Percentiles rank a stretch among this genome's conserved stretches.
phyloP scores from a whole-genome alignment of 2,888 invertebrate species.

The Aphidoletes aphidimyza region DNA sequence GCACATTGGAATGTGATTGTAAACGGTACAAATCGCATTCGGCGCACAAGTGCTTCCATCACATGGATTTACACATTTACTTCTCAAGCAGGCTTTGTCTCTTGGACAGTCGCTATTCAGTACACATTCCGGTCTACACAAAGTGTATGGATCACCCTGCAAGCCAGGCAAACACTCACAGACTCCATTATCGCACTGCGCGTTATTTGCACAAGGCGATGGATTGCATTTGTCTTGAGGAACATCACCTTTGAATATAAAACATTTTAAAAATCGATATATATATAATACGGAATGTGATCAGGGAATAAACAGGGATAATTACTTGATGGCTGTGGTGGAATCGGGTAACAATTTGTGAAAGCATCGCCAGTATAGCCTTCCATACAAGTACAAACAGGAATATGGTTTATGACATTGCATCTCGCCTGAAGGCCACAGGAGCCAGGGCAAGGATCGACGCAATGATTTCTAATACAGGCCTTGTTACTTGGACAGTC shows the following conservation, averaged over 20 bases:
- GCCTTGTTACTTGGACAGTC: constrained; percentile 79
- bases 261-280: not conserved
- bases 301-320: not conserved
- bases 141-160: constrained; percentile 80
- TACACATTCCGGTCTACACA: constrained; percentile 84
- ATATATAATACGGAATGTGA: not conserved
- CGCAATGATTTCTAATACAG: constrained; percentile 78
- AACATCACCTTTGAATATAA: constrained; percentile 58
- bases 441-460: constrained; percentile 80
- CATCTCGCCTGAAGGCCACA: constrained; percentile 81
- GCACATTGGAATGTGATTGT: constrained; percentile 76
- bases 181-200: constrained; percentile 75
- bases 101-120: constrained; percentile 81
- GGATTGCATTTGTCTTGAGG: constrained; percentile 76
- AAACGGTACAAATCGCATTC: constrained; percentile 80
- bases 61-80: constrained; percentile 87
- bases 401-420: constrained; percentile 79
- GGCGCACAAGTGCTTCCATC: constrained; percentile 78
- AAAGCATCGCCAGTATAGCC: constrained; percentile 84
- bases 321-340: constrained; percentile 57
- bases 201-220: constrained; percentile 82
- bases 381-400: constrained; percentile 77
- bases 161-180: constrained; percentile 82
- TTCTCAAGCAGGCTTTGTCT: constrained; percentile 80
- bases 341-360: constrained; percentile 69